Base-by-base conservation (phyloP, 2,888 invertebrate species). In the Ichneumoninae sp. region DNA sequence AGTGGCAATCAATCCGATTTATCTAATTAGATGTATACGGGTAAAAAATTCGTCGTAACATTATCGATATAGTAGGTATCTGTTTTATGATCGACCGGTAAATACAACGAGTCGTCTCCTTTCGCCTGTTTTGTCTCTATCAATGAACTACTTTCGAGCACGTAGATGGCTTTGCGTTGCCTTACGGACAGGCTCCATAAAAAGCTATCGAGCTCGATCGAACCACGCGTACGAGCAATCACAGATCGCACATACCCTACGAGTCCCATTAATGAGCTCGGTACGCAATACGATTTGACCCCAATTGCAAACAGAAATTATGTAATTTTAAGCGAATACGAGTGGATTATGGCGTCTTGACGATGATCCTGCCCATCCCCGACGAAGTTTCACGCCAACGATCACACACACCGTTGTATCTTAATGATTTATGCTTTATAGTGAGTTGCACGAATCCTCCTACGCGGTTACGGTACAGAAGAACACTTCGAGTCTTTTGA, bases 251-350 rank as follows among this genome's bases (percentile, higher is more conserved):
- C 22, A 40, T 40, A 30, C 40, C 44, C 19, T 44, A 10, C 60
- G 47, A 71, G 36, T 16, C 57, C 26, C 22, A 70, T 71, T 54
- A 44, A 65, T 30, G 33, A 68, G 19, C 40, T 72, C 22, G n/a
- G 80, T 86, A 85, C 87, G 87, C 86, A 87, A 87, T 66, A 78
- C 86, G 83, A 87, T 89, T 47, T 87, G 89, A 86, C 89, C 89
- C 82, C 89, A 87, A 90, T 90, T 83, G 86, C 77, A 86, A 87
- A 88, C 85, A 87, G 87, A 86, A 88, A 88, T 89, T 90, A 89
- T 89, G 89, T 87, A 89, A 90, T 88, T 85, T 72, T 52, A 62
- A 85, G 80, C 69, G 44, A 66, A 30, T 22, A 79, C 44, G 62
- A 70, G 82, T 81, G 82, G 79, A 83, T 72, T 30, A 70, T 82